A percentile compares a stretch with the other conserved stretches of the same genome.
Conservation (phyloP, 2,888 invertebrate genomes). For the Heteromurus nitidus region DNA sequence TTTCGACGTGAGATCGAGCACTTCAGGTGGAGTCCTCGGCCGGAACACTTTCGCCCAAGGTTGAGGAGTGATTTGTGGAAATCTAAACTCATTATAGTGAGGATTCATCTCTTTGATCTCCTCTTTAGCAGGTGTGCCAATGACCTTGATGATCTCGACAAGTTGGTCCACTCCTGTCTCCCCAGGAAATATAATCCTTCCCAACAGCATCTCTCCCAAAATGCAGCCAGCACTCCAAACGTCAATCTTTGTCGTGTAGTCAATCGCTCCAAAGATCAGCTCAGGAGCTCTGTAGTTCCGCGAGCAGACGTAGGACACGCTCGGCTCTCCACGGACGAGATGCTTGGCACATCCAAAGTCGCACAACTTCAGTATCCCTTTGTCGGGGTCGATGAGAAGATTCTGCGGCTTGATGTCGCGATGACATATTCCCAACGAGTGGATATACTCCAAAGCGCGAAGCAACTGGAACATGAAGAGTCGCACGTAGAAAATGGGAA, state of each 20-base stretch:
- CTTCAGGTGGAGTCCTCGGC: conserved; percentile 92
- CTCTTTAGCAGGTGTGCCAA: conserved; percentile 98
- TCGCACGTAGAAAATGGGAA: conserved; percentile 99
- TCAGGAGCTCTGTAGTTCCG: conserved; percentile 99
- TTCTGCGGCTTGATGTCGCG: conserved; percentile 99
- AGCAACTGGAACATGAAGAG: conserved; percentile 99
- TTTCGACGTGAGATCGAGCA: conserved; percentile 85
- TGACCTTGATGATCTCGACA: conserved; percentile 99
- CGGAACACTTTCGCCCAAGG: conserved; percentile 98
- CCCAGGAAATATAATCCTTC: conserved; percentile 95
- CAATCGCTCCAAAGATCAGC: conserved; percentile 99
- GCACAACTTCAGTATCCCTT: conserved; percentile 97
- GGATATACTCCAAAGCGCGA: conserved; percentile 99
- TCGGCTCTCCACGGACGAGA: conserved; percentile 96
- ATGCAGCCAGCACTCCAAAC: conserved; percentile 99
- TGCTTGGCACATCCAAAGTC: conserved; percentile 99
- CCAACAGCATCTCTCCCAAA: conserved; percentile 95
- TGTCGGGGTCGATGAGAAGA: conserved; percentile 96
- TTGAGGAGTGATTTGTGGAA: conserved; percentile 99
- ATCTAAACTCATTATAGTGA: conserved; percentile 99
- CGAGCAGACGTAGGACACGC: conserved; percentile 99
- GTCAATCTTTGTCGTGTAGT: conserved; percentile 97
- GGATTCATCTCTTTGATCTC: conserved; percentile 99
- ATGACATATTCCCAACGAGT: conserved; percentile 98
- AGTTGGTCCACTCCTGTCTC: conserved; percentile 99